Base-by-base conservation (phyloP, 2,888 invertebrate genomes). In the Trichogramma evanescens region DNA sequence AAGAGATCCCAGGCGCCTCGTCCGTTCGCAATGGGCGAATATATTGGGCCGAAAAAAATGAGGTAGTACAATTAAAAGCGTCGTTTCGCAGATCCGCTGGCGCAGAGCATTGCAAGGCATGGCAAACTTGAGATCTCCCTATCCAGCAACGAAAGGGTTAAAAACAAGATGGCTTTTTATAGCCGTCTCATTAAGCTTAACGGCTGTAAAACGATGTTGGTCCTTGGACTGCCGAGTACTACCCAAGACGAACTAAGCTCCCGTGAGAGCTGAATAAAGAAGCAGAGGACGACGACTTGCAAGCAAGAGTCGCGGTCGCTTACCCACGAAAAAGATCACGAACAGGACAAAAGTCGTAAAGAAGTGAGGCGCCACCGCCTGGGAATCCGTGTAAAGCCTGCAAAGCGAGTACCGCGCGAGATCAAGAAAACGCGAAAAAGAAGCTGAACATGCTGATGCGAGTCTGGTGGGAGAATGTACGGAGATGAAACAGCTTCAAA, bases 101-200 rank as follows among this genome's bases (percentile, higher is more conserved):
- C n/a, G 10, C 46, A 61, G 67, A 61, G 26, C 26, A 26, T 26
- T 26, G 26, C 26, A 2, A 26, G 26, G 26, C 26, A 26, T 2
- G 3, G 26, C 26, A 26, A 26, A 26, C 26, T 26, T 26, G 26
- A 26, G 26, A 26, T 26, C 26, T 26, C 26, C 26, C 26, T 26
- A 26, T 26, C 26, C 26, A 26, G 26, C 26, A 26, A 26, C 26
- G 26, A 67, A 72, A 70, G 76, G 75, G 76, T 75, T 75, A 72
- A 74, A 73, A 74, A 73, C 73, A 74, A 74, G 76, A 76, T 76
- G 72, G 74, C 71, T 74, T 77, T 77, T 77, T 77, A 77, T 77
- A 75, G 70, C 71, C 58, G 69, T 66, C 71, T 70, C 73, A 73
- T 76, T 74, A 74, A 73, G 73, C 68, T 74, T 73, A 78, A 76